These are phyloP conservation scores for Copidosoma aretas DNA, from an alignment of 2,888 invertebrate genomes.

Conservation along the genomic window DNA sequence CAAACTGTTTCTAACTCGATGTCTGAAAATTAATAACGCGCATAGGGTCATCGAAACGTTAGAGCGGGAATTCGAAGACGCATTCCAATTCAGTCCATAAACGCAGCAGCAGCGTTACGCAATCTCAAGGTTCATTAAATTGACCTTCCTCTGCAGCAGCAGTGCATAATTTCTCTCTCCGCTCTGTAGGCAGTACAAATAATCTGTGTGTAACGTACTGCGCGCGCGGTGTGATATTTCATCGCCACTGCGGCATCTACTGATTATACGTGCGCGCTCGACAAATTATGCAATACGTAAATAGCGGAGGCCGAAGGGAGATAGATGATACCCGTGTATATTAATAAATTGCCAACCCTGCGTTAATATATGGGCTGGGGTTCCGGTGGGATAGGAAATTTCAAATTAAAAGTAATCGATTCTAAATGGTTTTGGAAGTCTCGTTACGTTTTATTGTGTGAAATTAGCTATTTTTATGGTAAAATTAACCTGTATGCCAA, in stretches of 20 bases:
- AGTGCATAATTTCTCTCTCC: slow-evolving; percentile 7
- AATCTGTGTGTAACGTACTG: neutral
- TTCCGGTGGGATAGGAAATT: too few species aligned
- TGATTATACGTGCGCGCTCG: neutral
- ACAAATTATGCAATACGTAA: slow-evolving; percentile 8
- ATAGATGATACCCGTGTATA: too few species aligned
- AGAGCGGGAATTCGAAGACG: neutral
- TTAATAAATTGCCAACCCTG: too few species aligned
- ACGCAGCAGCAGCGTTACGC: neutral
- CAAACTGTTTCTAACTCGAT: too few species aligned
- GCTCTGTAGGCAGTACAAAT: too few species aligned
- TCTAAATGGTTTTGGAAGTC: too few species aligned
- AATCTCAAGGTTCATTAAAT: slow-evolving; percentile 29
- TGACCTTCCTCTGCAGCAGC: slow-evolving; percentile 9
- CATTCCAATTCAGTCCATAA: slow-evolving; percentile 15
- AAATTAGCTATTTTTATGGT: too few species aligned
- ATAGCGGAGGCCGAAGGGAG: too few species aligned
- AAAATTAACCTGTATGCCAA: too few species aligned
- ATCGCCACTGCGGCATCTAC: neutral
- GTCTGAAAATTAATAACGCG: neutral
- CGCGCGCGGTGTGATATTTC: neutral
- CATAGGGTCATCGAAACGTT: neutral
- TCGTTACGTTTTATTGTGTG: too few species aligned
- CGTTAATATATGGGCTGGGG: too few species aligned
- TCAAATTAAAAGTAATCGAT: too few species aligned